Base-by-base conservation (phyloP, 92 coral and sea anemone species). In the Bergia puertoricense region DNA sequence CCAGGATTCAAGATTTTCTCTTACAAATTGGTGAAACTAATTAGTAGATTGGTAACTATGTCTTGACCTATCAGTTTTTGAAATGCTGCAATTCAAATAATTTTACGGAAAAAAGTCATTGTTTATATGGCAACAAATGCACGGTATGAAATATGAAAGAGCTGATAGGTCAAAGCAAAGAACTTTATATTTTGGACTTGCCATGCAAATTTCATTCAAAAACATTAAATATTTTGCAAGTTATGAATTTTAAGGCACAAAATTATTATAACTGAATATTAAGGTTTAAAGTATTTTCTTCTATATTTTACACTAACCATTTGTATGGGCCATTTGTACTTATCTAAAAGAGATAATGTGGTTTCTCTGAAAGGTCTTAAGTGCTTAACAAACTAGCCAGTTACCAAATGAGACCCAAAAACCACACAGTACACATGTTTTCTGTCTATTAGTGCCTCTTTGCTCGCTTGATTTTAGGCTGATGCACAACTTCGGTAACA, bases 261-360 rank as follows among this genome's bases (percentile, higher is more conserved):
- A 30, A 30, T 30, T 30, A 80, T 23, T 80, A 56, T 51, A 54
- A 37, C 46, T 69, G 51, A 69, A 8, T 56, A 80, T 81, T 81
- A 81, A 81, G 74, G 85, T 18, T 59, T 81, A 59, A 81, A 81
- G 85, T 81, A 81, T 81, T 81, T 81, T 81, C 85, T 81, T 3
- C 85, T 7, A 8, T 62, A 81, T 18, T 62, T 37, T 62, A 7
- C 85, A 81, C 68, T 81, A 62, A 81, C 39, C 77, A 38, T 38
- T 73, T 38, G 37, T 81, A 81, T 23, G 74, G 74, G 74, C 44
- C 74, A 81, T 67, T 39, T 43, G 30, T 56, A 59, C 73, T 81
- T 43, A 59, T 56, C 66, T 59, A 42, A 81, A 15, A 59, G 38
- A 16, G 42, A 22, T 62, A 39, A 39, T 65, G 8, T 65, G 56